phyloP scores from a whole-genome alignment of 2,888 invertebrate species.

The Eupithecia dodoneata region DNA sequence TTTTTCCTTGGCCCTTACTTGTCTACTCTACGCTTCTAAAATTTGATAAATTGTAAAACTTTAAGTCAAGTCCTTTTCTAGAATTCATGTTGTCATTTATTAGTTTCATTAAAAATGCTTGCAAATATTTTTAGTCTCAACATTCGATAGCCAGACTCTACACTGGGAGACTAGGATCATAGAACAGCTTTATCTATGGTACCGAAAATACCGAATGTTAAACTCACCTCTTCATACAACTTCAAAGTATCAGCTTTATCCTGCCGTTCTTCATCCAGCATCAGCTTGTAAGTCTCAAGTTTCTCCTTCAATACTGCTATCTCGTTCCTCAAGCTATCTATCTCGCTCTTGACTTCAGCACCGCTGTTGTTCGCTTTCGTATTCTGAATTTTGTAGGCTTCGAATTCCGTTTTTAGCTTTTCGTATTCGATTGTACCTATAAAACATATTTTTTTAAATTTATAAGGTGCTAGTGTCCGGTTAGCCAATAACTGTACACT shows the following conservation, averaged over 20 bases:
- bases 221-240: slow-evolving; percentile 80
- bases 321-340: slow-evolving; percentile 83
- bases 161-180: not conserved
- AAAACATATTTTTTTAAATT: not conserved
- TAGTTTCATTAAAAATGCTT: no score
- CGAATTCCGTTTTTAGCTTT: slow-evolving; percentile 86
- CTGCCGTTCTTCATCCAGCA: slow-evolving; percentile 86
- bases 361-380: slow-evolving; percentile 54
- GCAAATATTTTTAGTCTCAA: no score
- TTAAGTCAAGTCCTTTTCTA: no score
- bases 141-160: no score
- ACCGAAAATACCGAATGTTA: not conserved
- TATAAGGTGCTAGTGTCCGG: no score
- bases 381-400: slow-evolving; percentile 84
- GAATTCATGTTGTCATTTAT: no score
- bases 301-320: slow-evolving; percentile 87
- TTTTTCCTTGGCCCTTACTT: no score
- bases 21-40: no score
- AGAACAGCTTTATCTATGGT: not conserved
- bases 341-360: slow-evolving; percentile 61
- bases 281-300: slow-evolving; percentile 84
- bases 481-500: no score
- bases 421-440: slow-evolving; percentile 77
- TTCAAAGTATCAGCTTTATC: slow-evolving; percentile 85
- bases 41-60: no score